Evolutionary conservation across 2,888 invertebrate genomes (phyloP).

Genomic region (Trissoscelio sp.): DNA sequence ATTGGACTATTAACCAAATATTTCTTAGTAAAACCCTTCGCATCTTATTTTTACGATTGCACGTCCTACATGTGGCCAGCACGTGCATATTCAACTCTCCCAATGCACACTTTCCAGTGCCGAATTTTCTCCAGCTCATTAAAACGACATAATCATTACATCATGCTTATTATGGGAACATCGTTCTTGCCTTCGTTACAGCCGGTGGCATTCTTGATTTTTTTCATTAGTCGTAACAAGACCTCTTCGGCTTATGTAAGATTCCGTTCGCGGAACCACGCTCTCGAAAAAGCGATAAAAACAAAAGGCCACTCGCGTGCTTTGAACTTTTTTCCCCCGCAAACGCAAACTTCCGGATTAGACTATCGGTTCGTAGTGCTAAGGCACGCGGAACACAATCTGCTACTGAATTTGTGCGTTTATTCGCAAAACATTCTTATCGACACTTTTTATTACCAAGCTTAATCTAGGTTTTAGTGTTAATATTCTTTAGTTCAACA

Average conservation of each 20-base stretch:
- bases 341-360: constrained; percentile 51
- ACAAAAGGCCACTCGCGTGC: constrained; percentile 59
- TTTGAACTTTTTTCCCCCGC: constrained; percentile 49
- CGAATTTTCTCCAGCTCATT: constrained; percentile 31
- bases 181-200: constrained; percentile 23
- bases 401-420: constrained; percentile 8
- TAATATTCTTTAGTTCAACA: not conserved
- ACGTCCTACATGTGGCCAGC: constrained; percentile 19
- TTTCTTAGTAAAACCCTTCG: no score
- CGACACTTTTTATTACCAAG: not conserved
- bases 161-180: constrained; percentile 36
- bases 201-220: constrained; percentile 8
- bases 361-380: constrained; percentile 26
- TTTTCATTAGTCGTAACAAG: constrained; percentile 16
- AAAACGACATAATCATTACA: constrained; percentile 34
- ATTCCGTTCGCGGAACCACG: constrained; percentile 37
- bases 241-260: constrained; percentile 37
- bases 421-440: not conserved
- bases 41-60: constrained; percentile 2
- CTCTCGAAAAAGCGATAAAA: constrained; percentile 54
- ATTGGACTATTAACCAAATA: no score
- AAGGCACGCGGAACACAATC: constrained; percentile 40
- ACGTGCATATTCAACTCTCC: constrained; percentile 10
- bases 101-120: constrained; percentile 15
- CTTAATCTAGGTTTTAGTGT: no score